Evolutionary conservation across 2,113 vertebrate species (phyloP).

Genomic region (Chaetorhynchus papuensis): DNA sequence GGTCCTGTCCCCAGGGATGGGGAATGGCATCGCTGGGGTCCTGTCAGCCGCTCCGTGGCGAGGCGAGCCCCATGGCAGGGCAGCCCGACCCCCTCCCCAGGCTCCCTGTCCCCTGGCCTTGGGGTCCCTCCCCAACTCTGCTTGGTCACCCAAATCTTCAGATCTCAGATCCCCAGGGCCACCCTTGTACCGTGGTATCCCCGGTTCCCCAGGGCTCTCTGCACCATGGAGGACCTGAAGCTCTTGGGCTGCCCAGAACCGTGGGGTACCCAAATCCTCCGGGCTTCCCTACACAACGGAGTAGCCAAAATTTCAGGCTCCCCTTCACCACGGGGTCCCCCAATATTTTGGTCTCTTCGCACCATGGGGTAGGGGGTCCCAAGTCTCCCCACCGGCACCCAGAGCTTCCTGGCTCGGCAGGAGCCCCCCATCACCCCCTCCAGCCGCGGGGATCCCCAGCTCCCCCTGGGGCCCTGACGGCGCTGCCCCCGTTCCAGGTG

Average conservation of each 20-base stretch:
- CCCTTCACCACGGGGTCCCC: background rate
- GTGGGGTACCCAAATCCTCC: background rate
- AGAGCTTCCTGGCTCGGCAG: fast-evolving
- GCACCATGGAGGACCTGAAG: fast-evolving
- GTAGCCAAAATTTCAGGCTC: background rate
- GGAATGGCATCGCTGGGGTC: fast-evolving
- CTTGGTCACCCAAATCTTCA: background rate
- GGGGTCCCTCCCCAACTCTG: background rate
- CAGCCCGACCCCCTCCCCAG: background rate
- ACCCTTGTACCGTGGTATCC: fast-evolving
- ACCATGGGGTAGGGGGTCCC: background rate
- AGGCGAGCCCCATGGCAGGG: background rate
- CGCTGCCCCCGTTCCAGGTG: constrained; percentile 71
- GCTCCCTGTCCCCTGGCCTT: background rate
- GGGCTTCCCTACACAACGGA: background rate
- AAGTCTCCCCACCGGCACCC: fast-evolving
- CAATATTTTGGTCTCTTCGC: fast-evolving
- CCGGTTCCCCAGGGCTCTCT: too few relatives aligned
- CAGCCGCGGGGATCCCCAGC: fast-evolving
- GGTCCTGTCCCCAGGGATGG: fast-evolving
- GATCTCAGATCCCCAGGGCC: background rate
- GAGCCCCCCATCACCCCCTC: fast-evolving
- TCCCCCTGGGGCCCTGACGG: background rate
- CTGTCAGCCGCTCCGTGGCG: fast-evolving
- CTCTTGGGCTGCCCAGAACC: background rate